A percentile compares a stretch with the other conserved stretches of the same genome.
Conservation (phyloP, 30 jellyfish, hydroid and myxozoan genomes). For the Cassiopea xamachana region DNA sequence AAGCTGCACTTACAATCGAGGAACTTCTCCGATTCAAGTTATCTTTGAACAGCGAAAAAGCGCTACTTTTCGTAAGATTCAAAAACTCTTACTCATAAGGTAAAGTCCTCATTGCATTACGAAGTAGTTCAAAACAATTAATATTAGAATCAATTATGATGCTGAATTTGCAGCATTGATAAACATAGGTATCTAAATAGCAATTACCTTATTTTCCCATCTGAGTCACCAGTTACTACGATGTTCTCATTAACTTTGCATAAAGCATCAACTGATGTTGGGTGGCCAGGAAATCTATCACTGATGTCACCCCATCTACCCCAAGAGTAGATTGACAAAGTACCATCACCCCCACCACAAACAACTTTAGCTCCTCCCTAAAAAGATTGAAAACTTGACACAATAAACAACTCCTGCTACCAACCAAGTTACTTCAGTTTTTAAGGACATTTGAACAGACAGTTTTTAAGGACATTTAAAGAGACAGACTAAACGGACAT, state of each 20-base stretch:
- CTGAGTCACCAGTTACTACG: conserved; percentile 79
- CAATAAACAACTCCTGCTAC: too few relatives aligned
- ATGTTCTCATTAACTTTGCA: conserved; percentile 84
- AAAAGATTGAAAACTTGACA: background rate
- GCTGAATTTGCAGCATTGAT: background rate
- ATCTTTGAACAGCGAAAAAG: too few relatives aligned
- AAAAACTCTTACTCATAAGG: too few relatives aligned
- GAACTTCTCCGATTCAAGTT: too few relatives aligned
- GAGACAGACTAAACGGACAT: too few relatives aligned
- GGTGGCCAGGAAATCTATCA: conserved; percentile 87
- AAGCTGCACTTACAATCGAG: too few relatives aligned
- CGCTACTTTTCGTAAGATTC: too few relatives aligned
- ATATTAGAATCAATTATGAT: background rate
- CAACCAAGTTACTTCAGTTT: too few relatives aligned
- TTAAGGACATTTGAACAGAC: background rate
- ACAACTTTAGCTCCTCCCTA: conserved; percentile 84
- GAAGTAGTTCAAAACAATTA: too few relatives aligned
- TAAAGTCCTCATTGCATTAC: too few relatives aligned
- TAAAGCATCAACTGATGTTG: conserved; percentile 68
- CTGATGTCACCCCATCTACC: conserved; percentile 96
- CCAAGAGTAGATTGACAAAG: conserved; percentile 86
- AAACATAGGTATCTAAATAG: background rate
- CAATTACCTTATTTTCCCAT: conserved; percentile 82
- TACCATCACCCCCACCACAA: conserved; percentile 93
- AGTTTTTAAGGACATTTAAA: background rate